These are phyloP conservation scores for Allygus modestus DNA, from an alignment of 2,888 invertebrate species.

Conservation along the genomic window DNA sequence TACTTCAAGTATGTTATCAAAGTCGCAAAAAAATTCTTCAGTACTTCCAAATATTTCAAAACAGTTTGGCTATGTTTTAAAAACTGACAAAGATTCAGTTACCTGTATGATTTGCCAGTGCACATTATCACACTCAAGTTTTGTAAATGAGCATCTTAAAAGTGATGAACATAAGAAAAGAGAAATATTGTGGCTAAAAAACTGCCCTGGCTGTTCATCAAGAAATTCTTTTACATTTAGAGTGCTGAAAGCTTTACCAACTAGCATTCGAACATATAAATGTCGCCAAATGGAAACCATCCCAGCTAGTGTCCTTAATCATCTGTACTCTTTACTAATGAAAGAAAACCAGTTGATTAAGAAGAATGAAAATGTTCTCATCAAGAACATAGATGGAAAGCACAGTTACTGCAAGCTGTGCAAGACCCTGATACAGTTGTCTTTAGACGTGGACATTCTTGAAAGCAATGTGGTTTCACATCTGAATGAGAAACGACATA, in stretches of 20 bases:
- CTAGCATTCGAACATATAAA: neutral
- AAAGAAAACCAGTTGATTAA: conserved; percentile 3
- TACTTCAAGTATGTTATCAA: neutral
- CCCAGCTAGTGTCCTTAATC: conserved; percentile 8
- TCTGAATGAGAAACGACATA: conserved; percentile 9
- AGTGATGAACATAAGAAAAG: conserved; percentile 9
- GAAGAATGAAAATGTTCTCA: neutral
- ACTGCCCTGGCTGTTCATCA: conserved; percentile 42
- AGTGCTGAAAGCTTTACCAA: conserved; percentile 18
- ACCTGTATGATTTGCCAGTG: conserved; percentile 14
- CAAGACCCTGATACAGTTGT: conserved; percentile 18
- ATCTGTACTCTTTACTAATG: neutral
- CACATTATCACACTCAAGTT: neutral
- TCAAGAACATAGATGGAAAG: conserved; percentile 20
- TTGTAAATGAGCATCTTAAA: neutral
- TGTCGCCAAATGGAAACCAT: conserved; percentile 16
- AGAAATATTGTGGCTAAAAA: conserved; percentile 11
- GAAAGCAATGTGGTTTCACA: conserved; percentile 18
- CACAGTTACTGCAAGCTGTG: conserved; percentile 30
- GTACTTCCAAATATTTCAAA: neutral
- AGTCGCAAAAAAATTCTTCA: neutral
- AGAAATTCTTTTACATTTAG: conserved; percentile 27
- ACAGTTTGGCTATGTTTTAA: neutral
- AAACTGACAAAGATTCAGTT: neutral
- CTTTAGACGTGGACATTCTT: neutral